Evolutionary conservation across 2,113 vertebrate genomes (phyloP), one percentile per base, ranked within the genome.

Genomic region (Aphelocoma coerulescens): DNA sequence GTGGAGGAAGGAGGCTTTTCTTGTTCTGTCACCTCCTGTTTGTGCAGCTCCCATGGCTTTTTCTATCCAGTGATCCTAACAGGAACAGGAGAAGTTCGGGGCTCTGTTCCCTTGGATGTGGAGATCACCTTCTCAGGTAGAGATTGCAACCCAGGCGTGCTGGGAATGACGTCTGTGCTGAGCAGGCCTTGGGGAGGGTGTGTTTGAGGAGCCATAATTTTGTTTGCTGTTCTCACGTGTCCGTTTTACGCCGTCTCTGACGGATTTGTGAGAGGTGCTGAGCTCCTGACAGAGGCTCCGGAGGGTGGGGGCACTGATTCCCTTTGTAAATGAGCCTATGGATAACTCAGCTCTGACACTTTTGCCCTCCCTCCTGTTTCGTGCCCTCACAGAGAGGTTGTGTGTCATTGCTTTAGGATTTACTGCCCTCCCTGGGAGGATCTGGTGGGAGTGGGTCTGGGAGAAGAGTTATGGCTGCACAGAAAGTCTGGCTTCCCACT

Each of bases 211-310:
- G 46, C 71, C 59, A 35, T 44, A 7, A 43, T 46, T 80, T 46
- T 35, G 12, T 86, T 88, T 81, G 48, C 75, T 72, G 21, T 78
- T 91, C 79, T 80, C 68, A 7, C 2, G 3, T 37, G 88, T 61
- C 48, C 10, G 0, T 83, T 83, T 91, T 43, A 13, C 0, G 0
- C 75, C 3, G 0, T 24, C 11, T 46, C 62, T 79, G 52, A 52
- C 0, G 27, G 78, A 33, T 63, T 77, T 79, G 43, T 54, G 68
- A 77, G 48, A 43, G 74, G 75, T 37, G 68, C 65, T 63, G 82
- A 95, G 85, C 67, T 69, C 75, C 82, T 17, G 30, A 12, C 1
- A 1, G 73, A 65, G 65, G 52, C 81, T 82, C 46, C 4, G 10
- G 10, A 39, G 76, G 33, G 11, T 48, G 78, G 52, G 59, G 57